phyloP scores from a whole-genome alignment of 2,888 invertebrate species.

The Caenorhabditis plicata region DNA sequence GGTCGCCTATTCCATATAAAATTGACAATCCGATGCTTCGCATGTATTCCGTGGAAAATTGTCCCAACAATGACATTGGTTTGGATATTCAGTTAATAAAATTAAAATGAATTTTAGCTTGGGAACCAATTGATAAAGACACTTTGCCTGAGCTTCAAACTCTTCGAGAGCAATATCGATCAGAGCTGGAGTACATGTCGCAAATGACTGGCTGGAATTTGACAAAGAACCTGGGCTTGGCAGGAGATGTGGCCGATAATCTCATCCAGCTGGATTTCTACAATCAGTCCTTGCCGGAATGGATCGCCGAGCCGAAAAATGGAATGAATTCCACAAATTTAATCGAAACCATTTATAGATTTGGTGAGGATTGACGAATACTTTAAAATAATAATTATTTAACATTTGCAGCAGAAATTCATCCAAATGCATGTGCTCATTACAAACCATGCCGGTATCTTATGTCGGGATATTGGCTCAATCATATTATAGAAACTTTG shows the following conservation, averaged over 20 bases:
- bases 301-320: constrained; percentile 40
- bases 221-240: constrained; percentile 34
- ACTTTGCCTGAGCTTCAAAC: constrained; percentile 32
- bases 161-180: constrained; percentile 15
- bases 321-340: too few species aligned
- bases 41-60: constrained; percentile 51
- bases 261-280: constrained; percentile 44
- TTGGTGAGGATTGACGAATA: too few species aligned
- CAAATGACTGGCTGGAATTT: constrained; percentile 47
- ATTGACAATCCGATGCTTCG: constrained; percentile 55
- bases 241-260: constrained; percentile 56
- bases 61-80: constrained; percentile 36
- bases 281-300: constrained; percentile 40
- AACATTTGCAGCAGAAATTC: constrained; percentile 39
- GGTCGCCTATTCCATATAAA: constrained; percentile 52
- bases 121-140: constrained; percentile 46
- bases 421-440: constrained; percentile 47
- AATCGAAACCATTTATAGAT: not conserved
- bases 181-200: constrained; percentile 34
- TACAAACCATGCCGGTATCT: constrained; percentile 43
- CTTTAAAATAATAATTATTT: too few species aligned
- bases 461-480: constrained; percentile 53
- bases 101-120: constrained; percentile 21
- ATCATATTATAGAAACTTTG: constrained; percentile 33
- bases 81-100: not conserved